phyloP scores from a whole-genome alignment of 2,797 vertebrate genomes.

The Pteropus rufus region DNA sequence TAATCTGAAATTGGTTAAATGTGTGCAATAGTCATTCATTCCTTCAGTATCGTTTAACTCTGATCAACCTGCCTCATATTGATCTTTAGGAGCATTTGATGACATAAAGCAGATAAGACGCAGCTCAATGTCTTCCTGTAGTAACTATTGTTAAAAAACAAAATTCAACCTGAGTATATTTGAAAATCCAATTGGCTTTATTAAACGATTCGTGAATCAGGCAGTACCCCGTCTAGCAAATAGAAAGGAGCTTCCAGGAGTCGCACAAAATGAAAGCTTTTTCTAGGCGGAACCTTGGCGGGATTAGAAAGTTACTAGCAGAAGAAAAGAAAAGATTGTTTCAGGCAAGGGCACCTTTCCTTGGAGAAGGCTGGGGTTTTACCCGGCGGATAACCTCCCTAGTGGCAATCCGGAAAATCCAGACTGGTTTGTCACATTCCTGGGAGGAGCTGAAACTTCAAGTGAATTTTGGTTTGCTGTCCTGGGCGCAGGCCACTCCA shows the following conservation, averaged over 20 bases:
- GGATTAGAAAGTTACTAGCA: no score
- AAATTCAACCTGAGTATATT: neutral
- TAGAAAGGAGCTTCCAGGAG: neutral
- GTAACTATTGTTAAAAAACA: neutral
- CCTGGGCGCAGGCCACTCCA: neutral
- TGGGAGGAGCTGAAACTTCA: neutral
- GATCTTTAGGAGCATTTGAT: neutral
- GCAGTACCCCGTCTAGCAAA: neutral
- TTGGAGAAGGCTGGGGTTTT: neutral
- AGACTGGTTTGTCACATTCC: neutral
- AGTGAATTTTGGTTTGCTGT: neutral
- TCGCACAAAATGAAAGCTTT: neutral
- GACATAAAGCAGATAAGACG: neutral
- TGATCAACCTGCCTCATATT: rapidly evolving
- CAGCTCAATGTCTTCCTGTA: neutral
- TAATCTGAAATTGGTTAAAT: neutral
- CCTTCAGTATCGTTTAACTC: neutral
- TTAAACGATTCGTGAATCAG: neutral
- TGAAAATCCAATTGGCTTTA: neutral
- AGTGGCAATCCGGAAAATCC: neutral
- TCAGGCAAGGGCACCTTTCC: neutral
- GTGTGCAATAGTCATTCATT: neutral
- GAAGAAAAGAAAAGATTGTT: neutral
- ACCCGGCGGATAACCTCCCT: neutral
- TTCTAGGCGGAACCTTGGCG: neutral